Evolutionary conservation across 2,888 invertebrate genomes (phyloP), one percentile per base, ranked within the genome.

Genomic region (Caenorhabditis becei): DNA sequence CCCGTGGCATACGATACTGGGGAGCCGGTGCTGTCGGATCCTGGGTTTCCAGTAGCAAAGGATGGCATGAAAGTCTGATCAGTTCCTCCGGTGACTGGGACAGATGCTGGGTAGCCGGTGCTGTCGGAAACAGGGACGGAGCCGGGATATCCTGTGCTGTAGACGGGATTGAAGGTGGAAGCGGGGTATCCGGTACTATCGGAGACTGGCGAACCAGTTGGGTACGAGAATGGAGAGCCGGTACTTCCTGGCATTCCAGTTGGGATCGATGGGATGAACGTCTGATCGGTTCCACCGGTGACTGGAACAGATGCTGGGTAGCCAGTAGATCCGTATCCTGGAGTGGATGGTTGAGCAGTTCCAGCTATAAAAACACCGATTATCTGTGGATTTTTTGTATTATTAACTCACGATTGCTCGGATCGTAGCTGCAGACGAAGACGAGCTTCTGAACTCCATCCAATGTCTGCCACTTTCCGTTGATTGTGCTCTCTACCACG

Each of bases 391-490:
- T n/a, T n/a, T n/a, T n/a, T 28, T 16, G 26, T 1, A n/a, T 10
- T 2, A 23, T 10, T 24, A 28, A 59, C 70, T 44, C 18, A 71
- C 63, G 72, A n/a, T 35, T 47, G 16, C 14, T 56, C 20, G 74
- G 74, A 65, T 74, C 58, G 41, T 74, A 74, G 20, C 74, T 74
- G 51, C 74, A 74, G 8, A 59, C 74, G n/a, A 51, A 74, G 41
- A 26, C 28, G 2, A 59, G n/a, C 2, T 7, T 5, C 41, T 65
- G 26, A 0, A 11, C 2, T 16, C 58, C 65, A 24, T 51, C 63
- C 32, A 65, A n/a, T 23, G 74, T 74, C 35, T 58, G 49, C 74
- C 74, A 74, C 28, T 65, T 74, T 20, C 56, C 74, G 41, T 74
- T 74, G n/a, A 65, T 14, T 0, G 59, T 65, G 47, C 65, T 74